Base-by-base conservation (phyloP, 2,113 vertebrate species). In the Channa maculata region DNA sequence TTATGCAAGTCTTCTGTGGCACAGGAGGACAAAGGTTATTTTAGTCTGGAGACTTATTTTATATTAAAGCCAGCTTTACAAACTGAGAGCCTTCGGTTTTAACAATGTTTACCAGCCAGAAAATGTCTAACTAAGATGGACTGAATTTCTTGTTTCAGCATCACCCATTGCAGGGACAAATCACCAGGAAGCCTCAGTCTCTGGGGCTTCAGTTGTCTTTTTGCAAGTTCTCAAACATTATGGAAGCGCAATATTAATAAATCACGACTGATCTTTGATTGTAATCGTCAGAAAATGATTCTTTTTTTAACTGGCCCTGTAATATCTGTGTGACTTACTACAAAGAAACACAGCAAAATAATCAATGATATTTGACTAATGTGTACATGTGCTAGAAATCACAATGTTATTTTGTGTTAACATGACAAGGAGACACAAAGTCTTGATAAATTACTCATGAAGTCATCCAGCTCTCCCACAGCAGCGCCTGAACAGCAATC, bases 181-280 rank as follows among this genome's bases (percentile, higher is more conserved):
- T 49, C 50, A 15, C 8, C 37, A 33, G 12, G 24, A 53, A 5
- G 10, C 5, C 24, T 45, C 15, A 14, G 8, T 3, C 2, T 41
- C 43, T 65, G 55, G 57, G 63, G 60, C 60, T 71, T 76, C 49
- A 6, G 9, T 33, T 36, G 2, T 14, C 71, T 67, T 80, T 14
- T 70, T 65, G 59, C 82, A 84, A 50, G 82, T 77, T 64, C 15
- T 4, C 82, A 66, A 80, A 81, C 60, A 49, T 41, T 41, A 62
- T 39, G 5, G 2, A 49, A 44, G 45, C 14, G 14, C 13, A 53
- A 77, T 2, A 13, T 52, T 24, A 41, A 55, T n/a, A 34, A 48
- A 64, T 33, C 7, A 44, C 14, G 24, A 5, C n/a, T 36, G 14
- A 33, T 46, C 13, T n/a, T 57, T 38, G 12, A 54, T 24, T 5